Conservation (phyloP, 2,888 invertebrate species). For the Cerastis leucographa region DNA sequence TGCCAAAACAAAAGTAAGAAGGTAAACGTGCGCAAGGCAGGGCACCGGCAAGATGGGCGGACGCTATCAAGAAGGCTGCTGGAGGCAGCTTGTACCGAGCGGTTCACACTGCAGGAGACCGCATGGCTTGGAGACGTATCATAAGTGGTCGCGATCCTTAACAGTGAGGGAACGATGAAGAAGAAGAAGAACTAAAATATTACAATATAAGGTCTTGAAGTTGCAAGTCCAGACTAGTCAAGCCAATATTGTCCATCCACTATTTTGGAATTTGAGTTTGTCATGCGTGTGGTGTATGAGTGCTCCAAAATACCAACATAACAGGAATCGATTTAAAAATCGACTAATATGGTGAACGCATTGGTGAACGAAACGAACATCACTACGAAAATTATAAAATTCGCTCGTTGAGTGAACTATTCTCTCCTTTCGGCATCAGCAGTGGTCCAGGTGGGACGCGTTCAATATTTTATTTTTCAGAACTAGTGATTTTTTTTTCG, state of each 20-base stretch:
- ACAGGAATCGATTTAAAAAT: constrained; percentile 5
- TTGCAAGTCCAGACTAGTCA: background rate
- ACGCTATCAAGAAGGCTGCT: too few species aligned
- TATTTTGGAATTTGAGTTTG: background rate
- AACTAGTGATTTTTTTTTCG: constrained; percentile 3
- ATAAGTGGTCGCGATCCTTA: too few species aligned
- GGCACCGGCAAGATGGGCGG: too few species aligned
- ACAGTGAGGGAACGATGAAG: too few species aligned
- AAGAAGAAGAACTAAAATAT: too few species aligned
- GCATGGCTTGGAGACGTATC: too few species aligned
- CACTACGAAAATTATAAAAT: constrained; percentile 19
- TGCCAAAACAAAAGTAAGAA: too few species aligned
- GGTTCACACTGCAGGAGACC: too few species aligned
- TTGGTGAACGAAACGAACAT: background rate
- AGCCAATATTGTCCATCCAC: background rate
- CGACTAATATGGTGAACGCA: constrained; percentile 26
- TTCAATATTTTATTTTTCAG: constrained; percentile 22
- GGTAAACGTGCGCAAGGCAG: too few species aligned
- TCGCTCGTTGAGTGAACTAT: background rate
- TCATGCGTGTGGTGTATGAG: too few species aligned
- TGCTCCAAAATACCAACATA: background rate
- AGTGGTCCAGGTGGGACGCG: constrained; percentile 88
- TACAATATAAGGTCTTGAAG: too few species aligned
- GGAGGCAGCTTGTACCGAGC: too few species aligned
- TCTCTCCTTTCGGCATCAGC: constrained; percentile 75